Conservation (phyloP, 1,140 invertebrate genomes). For the Maniola jurtina region DNA sequence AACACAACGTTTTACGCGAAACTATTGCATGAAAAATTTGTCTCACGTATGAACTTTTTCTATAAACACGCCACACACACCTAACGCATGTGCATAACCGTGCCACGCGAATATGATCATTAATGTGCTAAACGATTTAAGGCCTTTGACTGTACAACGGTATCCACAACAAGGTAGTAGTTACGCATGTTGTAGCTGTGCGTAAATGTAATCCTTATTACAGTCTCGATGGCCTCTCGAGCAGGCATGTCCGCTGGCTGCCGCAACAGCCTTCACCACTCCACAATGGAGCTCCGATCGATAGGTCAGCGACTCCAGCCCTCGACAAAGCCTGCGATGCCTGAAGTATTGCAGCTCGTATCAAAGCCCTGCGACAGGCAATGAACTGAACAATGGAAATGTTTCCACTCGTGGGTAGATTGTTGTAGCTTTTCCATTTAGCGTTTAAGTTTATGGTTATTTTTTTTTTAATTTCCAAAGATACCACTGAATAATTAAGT, state of each 20-base stretch:
- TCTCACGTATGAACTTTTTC: no score
- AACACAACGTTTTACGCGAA: no score
- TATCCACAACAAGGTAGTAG: no score
- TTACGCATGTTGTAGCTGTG: no score
- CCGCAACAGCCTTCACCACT: background rate
- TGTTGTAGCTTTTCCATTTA: background rate
- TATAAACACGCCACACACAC: no score
- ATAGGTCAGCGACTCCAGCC: constrained; percentile 14
- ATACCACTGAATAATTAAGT: no score
- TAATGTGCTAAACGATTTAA: no score
- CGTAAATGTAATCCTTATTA: background rate
- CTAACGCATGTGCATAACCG: no score
- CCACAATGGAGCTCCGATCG: constrained; percentile 4
- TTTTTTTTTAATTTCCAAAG: no score
- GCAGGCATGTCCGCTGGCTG: background rate
- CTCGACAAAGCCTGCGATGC: background rate
- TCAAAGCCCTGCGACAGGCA: background rate
- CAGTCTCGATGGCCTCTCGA: constrained; percentile 6
- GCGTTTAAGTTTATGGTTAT: background rate
- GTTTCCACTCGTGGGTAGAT: background rate
- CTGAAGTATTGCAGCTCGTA: background rate
- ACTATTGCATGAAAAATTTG: no score
- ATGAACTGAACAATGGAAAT: background rate
- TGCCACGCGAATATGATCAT: no score
- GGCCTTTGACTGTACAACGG: no score